phyloP scores from a whole-genome alignment of 2,888 invertebrate genomes.

The Fabriciana adippe region DNA sequence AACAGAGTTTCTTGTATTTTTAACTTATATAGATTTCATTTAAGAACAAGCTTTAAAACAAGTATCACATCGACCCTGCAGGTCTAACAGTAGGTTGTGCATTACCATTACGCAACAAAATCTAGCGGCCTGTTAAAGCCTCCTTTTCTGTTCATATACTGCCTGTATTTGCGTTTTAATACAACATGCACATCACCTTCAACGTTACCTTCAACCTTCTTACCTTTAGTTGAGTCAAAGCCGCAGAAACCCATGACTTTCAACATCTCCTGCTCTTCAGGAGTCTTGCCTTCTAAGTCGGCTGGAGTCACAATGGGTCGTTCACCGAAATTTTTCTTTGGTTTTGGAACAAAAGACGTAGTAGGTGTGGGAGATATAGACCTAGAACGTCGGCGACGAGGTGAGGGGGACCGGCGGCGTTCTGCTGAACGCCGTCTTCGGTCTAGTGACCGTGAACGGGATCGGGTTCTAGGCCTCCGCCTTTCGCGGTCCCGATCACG shows the following conservation, averaged over 20 bases:
- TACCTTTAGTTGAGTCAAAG: slow-evolving; percentile 98
- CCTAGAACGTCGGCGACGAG: slow-evolving; percentile 60
- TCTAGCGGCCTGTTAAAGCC: slow-evolving; percentile 99
- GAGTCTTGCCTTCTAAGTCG: slow-evolving; percentile 94
- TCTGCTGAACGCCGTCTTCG: slow-evolving; percentile 74
- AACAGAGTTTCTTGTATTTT: no score
- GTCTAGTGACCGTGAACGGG: slow-evolving; percentile 72
- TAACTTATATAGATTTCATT: neutral
- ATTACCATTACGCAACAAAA: slow-evolving; percentile 89
- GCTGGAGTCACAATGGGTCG: slow-evolving; percentile 89
- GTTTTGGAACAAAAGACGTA: slow-evolving; percentile 65
- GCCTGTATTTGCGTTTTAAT: slow-evolving; percentile 97
- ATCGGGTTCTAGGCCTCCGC: slow-evolving; percentile 66
- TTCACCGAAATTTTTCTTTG: slow-evolving; percentile 75
- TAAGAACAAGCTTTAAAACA: slow-evolving; percentile 45
- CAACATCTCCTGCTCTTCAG: slow-evolving; percentile 97
- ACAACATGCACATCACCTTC: slow-evolving; percentile 97
- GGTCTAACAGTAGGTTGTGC: slow-evolving; percentile 44
- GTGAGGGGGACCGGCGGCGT: slow-evolving; percentile 54
- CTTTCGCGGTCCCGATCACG: slow-evolving; percentile 72
- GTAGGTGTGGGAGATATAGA: slow-evolving; percentile 67
- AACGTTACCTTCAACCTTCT: slow-evolving; percentile 96
- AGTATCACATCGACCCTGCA: slow-evolving; percentile 48
- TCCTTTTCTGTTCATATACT: slow-evolving; percentile 99
- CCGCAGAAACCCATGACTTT: slow-evolving; percentile 98